Evolutionary conservation across 2,797 vertebrate species (phyloP).

Genomic region (Triplophysa bombifrons): DNA sequence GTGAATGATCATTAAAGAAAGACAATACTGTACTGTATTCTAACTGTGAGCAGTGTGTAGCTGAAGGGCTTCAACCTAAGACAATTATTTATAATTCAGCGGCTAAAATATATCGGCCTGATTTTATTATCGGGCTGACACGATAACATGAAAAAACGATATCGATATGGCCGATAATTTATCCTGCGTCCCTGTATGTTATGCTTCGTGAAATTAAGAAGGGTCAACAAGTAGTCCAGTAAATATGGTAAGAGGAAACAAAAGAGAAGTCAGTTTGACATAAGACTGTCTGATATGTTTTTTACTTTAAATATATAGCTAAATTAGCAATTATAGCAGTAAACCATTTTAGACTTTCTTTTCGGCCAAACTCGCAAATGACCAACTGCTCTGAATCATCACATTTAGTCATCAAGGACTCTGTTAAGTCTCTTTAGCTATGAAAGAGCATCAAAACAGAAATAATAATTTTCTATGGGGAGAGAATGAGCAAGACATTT

Average conservation of each 20-base stretch:
- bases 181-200: too few relatives aligned
- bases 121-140: too few relatives aligned
- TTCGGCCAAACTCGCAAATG: not conserved
- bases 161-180: too few relatives aligned
- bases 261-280: not conserved
- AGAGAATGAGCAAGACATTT: not conserved
- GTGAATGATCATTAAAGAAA: too few relatives aligned
- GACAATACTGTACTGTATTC: too few relatives aligned
- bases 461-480: not conserved
- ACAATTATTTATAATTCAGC: too few relatives aligned
- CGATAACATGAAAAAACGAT: too few relatives aligned
- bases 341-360: not conserved
- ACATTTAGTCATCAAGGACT: not conserved
- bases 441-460: not conserved
- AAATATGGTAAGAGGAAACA: not conserved
- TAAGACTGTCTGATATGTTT: not conserved
- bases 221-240: not conserved
- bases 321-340: not conserved
- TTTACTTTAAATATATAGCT: not conserved
- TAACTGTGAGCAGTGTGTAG: too few relatives aligned
- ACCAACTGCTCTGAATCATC: not conserved
- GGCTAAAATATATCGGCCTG: too few relatives aligned
- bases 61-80: too few relatives aligned
- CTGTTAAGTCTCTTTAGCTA: not conserved
- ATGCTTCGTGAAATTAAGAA: not conserved